phyloP scores from a whole-genome alignment of 2,888 invertebrate genomes.

The Miltochrista miniata region DNA sequence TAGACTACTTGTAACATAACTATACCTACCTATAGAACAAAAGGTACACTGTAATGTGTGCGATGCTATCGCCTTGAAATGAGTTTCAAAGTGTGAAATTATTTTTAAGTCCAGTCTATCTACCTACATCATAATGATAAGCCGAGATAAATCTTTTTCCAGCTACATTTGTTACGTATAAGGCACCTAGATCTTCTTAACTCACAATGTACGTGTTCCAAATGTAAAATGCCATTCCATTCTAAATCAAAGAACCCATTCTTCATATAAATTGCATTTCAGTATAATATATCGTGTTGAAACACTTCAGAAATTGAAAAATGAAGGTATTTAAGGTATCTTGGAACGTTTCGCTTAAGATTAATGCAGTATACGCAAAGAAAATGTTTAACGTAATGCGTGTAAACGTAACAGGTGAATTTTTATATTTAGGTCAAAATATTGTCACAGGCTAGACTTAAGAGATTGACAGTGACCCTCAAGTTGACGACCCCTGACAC shows the following conservation, averaged over 20 bases:
- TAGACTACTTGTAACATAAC: too few species aligned
- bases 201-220: conserved; percentile 45
- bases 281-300: conserved; percentile 22
- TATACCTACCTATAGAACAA: too few species aligned
- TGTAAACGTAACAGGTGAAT: too few species aligned
- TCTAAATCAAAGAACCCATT: conserved; percentile 42
- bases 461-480: too few species aligned
- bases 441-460: too few species aligned
- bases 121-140: conserved; percentile 6
- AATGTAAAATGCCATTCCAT: conserved; percentile 31
- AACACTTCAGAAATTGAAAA: conserved; percentile 20
- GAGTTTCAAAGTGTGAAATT: too few species aligned
- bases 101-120: too few species aligned
- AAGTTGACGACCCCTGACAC: too few species aligned
- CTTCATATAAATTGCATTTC: conserved; percentile 37
- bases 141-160: conserved; percentile 22
- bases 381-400: too few species aligned
- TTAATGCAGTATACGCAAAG: background rate
- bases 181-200: conserved; percentile 38
- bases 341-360: background rate
- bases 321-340: background rate
- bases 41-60: too few species aligned
- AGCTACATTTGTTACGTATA: conserved; percentile 35
- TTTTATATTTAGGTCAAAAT: too few species aligned
- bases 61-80: too few species aligned